Percentiles rank a stretch among this genome's conserved stretches.
Evolutionary conservation across 2,797 vertebrate species (phyloP).

Genomic region (Lagorchestes hirsutus): DNA sequence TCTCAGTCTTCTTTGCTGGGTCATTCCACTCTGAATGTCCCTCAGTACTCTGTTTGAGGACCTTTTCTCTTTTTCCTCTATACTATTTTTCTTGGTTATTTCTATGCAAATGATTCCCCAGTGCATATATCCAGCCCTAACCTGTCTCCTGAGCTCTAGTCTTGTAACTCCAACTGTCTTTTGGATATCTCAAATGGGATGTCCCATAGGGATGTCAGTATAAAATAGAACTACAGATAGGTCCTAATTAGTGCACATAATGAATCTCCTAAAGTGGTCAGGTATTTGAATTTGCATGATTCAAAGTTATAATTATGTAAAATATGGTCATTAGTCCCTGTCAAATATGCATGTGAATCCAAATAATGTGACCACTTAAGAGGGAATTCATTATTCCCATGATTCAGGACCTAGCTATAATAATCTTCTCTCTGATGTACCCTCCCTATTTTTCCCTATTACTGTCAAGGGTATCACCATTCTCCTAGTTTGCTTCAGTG

Average conservation of each 20-base stretch:
- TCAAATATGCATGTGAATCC: not conserved
- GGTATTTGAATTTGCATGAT: not conserved
- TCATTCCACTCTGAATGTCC: not conserved
- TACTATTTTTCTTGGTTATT: not conserved
- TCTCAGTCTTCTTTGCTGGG: not conserved
- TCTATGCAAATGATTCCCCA: not conserved
- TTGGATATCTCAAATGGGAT: not conserved
- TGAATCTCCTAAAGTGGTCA: not conserved
- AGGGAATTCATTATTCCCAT: not conserved
- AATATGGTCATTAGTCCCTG: not conserved
- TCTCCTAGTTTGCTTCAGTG: not conserved
- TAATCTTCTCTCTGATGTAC: not conserved
- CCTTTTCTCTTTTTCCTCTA: not conserved
- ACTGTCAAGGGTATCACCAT: not conserved
- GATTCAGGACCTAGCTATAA: not conserved
- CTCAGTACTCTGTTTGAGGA: not conserved
- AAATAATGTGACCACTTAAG: not conserved
- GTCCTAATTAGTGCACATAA: not conserved
- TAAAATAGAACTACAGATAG: not conserved
- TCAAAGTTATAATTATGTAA: not conserved
- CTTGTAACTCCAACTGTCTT: not conserved
- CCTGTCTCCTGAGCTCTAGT: not conserved
- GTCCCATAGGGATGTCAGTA: not conserved
- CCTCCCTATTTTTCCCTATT: not conserved
- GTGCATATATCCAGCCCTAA: not conserved